Percentiles rank a stretch among this genome's conserved stretches.
These are phyloP conservation scores for Trichonephila inaurata DNA, from an alignment of 1,140 invertebrate genomes.

Conservation along the genomic window DNA sequence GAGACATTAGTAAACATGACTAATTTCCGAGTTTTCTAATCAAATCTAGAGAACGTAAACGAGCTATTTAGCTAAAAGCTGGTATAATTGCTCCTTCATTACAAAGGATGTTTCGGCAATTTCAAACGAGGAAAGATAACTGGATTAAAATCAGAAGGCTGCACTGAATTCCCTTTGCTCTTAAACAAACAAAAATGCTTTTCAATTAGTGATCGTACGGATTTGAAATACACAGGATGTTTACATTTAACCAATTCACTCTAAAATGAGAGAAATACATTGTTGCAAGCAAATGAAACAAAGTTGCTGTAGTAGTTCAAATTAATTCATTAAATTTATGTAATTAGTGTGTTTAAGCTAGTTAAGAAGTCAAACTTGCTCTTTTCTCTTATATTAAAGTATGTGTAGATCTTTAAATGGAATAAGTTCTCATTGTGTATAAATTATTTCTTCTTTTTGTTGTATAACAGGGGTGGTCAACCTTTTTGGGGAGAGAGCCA, in stretches of 20 bases:
- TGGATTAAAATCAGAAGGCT: constrained; percentile 18
- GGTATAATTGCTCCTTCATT: constrained; percentile 17
- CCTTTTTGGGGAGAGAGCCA: no score
- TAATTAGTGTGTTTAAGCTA: neutral
- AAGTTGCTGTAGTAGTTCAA: neutral
- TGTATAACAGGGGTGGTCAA: no score
- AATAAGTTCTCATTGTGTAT: no score
- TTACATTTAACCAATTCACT: neutral
- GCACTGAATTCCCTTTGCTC: neutral
- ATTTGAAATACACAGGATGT: neutral
- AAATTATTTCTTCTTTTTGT: no score
- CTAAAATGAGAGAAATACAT: neutral
- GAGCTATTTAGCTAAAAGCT: constrained; percentile 30
- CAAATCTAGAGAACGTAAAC: neutral
- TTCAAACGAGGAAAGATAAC: neutral
- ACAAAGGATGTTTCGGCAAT: neutral
- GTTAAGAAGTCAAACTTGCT: neutral
- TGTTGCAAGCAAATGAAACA: neutral
- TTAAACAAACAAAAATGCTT: neutral
- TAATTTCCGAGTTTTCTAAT: neutral
- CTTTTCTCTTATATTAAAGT: no score
- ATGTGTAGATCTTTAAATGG: no score
- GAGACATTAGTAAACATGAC: neutral
- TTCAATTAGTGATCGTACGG: neutral
- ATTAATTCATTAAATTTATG: neutral